Conservation (phyloP, 2,888 invertebrate genomes). For the Philopedon plagiatum region DNA sequence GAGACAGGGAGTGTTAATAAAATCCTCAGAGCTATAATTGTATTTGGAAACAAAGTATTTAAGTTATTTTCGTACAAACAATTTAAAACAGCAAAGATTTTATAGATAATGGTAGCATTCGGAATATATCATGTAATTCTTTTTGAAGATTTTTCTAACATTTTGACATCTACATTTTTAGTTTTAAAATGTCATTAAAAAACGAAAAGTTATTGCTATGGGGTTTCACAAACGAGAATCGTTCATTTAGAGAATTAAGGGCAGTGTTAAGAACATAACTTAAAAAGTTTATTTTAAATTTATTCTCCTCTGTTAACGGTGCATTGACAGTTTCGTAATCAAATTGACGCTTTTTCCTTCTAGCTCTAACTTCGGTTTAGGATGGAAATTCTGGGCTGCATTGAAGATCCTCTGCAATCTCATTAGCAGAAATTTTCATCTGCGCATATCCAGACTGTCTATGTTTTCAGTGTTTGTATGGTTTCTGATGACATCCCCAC, state of each 20-base stretch:
- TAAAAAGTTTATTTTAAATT: conserved; percentile 46
- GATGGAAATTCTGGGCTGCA: conserved; percentile 44
- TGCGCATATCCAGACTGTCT: background rate
- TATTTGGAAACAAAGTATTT: too few relatives aligned
- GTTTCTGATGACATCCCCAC: too few relatives aligned
- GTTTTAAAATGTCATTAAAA: too few relatives aligned
- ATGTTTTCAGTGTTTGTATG: too few relatives aligned
- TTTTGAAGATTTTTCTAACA: too few relatives aligned
- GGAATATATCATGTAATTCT: too few relatives aligned
- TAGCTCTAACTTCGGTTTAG: conserved; percentile 48
- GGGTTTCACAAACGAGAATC: conserved; percentile 43
- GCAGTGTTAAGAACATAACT: conserved; percentile 41
- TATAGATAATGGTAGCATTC: too few relatives aligned
- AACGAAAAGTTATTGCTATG: conserved; percentile 27
- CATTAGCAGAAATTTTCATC: conserved; percentile 48
- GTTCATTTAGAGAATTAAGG: conserved; percentile 45
- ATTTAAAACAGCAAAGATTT: too few relatives aligned
- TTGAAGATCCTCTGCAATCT: conserved; percentile 49
- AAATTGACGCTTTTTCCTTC: conserved; percentile 46
- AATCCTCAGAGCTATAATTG: too few relatives aligned
- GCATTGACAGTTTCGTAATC: conserved; percentile 47
- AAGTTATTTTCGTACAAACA: too few relatives aligned
- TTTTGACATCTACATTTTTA: too few relatives aligned
- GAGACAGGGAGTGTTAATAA: too few relatives aligned
- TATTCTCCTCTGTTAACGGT: conserved; percentile 47